Base-by-base conservation (phyloP, 2,888 invertebrate species). In the Drosophila neotestacea region DNA sequence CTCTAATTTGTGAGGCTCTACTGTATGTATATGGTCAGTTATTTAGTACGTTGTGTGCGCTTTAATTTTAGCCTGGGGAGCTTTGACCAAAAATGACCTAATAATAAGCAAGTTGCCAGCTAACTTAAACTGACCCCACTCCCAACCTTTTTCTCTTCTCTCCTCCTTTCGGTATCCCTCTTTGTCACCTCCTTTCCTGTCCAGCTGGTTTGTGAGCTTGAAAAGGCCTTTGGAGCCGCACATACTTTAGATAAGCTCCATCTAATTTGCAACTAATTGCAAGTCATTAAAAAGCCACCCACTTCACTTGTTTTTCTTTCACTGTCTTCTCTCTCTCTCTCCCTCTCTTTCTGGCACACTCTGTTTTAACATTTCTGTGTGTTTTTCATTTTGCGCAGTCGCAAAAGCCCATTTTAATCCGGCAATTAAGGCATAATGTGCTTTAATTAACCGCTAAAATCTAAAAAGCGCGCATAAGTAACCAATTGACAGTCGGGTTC, bases 361-460 rank as follows among this genome's bases (percentile, higher is more conserved):
- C 2, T 6, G 0, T 32, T 6, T 32, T 6, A 7, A 2, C 9
- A 2, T 32, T 6, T 42, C 13, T 52, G 52, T 39, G 9, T 30
- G 16, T 32, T 39, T 22, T 10, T 39, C 11, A 22, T 28, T n/a
- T 16, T 47, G 50, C 41, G 44, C 72, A 32, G 48, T 38, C 27
- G 60, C 63, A 65, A 67, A 74, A 66, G 47, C 63, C 59, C 78
- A 70, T 69, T 86, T 84, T 86, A 85, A 86, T 81, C 81, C 70
- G 75, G 79, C 81, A 89, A 88, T 85, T 88, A 85, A 81, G 79
- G 52, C 69, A 73, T 85, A 86, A 88, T 87, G 87, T 79, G 75
- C 79, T 86, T 88, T 79, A 85, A 85, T 85, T 86, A 88, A 85
- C 89, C 85, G 81, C 89, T 79, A 79, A 86, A 88, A 81, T 85